Percentiles rank a stretch among this genome's conserved stretches.
Evolutionary conservation across 2,113 vertebrate species (phyloP).

Genomic region (Ictalurus punctatus): DNA sequence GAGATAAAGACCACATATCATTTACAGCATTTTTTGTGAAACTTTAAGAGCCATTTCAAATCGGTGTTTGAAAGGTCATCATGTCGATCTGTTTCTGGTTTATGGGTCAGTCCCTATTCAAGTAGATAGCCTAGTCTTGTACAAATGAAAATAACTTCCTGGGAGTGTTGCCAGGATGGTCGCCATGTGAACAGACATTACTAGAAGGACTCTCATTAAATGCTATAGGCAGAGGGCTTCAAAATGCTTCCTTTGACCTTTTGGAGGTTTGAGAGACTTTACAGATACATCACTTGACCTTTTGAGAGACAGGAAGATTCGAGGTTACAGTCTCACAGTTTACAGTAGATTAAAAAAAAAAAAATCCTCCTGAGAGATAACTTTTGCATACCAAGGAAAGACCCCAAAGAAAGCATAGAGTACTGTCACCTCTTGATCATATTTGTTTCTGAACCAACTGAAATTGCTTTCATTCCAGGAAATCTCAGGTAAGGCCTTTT

Average conservation of each 20-base stretch:
- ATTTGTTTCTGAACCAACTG: background rate
- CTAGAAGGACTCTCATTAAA: background rate
- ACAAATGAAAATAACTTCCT: background rate
- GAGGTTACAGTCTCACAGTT: background rate
- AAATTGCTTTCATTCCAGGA: background rate
- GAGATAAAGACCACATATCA: background rate
- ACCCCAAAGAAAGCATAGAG: background rate
- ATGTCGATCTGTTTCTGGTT: background rate
- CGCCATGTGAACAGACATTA: background rate
- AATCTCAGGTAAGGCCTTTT: background rate
- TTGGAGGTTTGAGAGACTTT: constrained; percentile 1
- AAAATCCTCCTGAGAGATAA: background rate
- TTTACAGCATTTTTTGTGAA: background rate
- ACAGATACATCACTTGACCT: background rate
- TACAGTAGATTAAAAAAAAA: background rate
- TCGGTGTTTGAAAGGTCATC: background rate
- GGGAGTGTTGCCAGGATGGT: constrained; percentile 18
- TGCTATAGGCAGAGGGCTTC: background rate
- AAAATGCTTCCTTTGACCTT: background rate
- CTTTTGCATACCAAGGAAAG: background rate
- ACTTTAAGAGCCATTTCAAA: background rate
- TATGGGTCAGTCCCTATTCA: background rate
- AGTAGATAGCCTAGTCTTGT: background rate
- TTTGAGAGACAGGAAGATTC: background rate
- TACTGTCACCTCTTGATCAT: background rate